Evolutionary conservation across 2,113 vertebrate genomes (phyloP).

Genomic region (Malurus cyaneus): DNA sequence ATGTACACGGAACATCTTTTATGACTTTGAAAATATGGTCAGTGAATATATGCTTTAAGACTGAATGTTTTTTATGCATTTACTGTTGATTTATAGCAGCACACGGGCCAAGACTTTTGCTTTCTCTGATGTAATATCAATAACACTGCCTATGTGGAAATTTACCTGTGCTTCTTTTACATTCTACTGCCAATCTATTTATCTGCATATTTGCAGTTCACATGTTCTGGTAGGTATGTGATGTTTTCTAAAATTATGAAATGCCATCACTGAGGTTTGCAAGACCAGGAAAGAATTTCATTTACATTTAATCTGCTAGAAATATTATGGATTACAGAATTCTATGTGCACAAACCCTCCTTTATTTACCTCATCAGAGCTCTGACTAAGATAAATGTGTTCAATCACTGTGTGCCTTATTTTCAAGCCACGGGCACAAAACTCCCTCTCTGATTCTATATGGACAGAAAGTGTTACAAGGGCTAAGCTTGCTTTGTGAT

Average conservation of each 20-base stretch:
- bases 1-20: background rate
- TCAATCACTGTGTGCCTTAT: background rate
- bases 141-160: background rate
- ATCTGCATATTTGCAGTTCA: background rate
- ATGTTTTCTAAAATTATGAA: background rate
- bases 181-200: background rate
- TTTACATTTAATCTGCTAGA: background rate
- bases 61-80: background rate
- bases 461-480: slow-evolving; percentile 9
- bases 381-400: slow-evolving; percentile 21
- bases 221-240: background rate
- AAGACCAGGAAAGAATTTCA: background rate
- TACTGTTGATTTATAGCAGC: background rate
- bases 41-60: background rate
- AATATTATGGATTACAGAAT: background rate
- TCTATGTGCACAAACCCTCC: background rate
- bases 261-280: background rate
- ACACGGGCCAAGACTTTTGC: background rate
- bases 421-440: slow-evolving; percentile 35
- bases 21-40: background rate
- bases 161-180: background rate
- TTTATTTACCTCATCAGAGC: background rate
- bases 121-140: background rate
- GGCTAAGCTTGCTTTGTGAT: background rate
- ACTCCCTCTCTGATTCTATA: background rate